Evolutionary conservation across 2,797 vertebrate species (phyloP), one percentile per base, ranked within the genome.

Genomic region (Hyperoplus immaculatus): DNA sequence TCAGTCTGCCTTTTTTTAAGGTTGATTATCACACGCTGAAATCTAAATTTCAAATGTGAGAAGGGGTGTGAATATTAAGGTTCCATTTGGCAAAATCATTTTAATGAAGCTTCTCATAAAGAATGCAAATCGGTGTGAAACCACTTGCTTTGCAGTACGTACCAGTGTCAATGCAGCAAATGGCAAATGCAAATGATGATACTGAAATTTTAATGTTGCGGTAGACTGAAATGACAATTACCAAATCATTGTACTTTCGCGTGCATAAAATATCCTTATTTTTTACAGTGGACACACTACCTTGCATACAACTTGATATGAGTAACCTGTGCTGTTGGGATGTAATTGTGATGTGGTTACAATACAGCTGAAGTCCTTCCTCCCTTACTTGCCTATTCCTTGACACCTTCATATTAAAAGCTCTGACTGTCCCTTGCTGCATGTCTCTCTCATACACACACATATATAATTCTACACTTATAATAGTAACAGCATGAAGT

Each of bases 401-500:
- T 21, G 10, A 49, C 16, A 59, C 38, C 14, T 6, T 51, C 11
- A 14, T 59, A 38, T 38, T 49, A 53, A 53, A 64, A 11, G 12
- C 54, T 50, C 15, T 50, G 16, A 6, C 60, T 51, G 50, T 47
- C n/a, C 29, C 50, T 45, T 6, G 38, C 15, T 60, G 15, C 6
- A 6, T 36, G 14, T n/a, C 29, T 29, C 29, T 29, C 29, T 29
- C 53, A 46, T 42, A 46, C 21, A 29, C 18, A 62, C 38, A 46
- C 5, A 72, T 39, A 73, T 54, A 67, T 12, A 61, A 56, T 13
- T 38, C 6, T 9, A 73, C 5, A 75, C 21, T 69, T 54, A 10
- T 55, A 46, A 14, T 1, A 16, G 3, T 54, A 18, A 70, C 4
- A 43, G 8, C 46, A 91, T 94, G 43, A 90, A 91, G 66, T 29